Evolutionary conservation across 2,113 vertebrate genomes (phyloP).

Genomic region (Nibea coibor): DNA sequence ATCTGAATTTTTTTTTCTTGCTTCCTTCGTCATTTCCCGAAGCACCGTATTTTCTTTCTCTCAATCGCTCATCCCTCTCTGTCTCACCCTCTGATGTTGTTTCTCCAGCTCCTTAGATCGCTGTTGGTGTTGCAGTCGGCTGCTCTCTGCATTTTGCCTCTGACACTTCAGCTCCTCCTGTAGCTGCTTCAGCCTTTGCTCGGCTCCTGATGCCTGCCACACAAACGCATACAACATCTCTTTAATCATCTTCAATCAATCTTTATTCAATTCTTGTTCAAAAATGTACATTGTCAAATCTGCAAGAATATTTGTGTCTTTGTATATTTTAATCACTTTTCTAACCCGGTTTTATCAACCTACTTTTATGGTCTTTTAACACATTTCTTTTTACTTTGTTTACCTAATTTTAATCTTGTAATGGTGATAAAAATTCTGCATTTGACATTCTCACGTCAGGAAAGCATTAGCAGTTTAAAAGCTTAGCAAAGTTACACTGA

Average conservation of each 20-base stretch:
- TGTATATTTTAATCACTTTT: background rate
- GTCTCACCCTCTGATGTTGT: constrained; percentile 83
- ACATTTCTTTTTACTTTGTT: constrained; percentile 5
- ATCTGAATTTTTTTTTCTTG: background rate
- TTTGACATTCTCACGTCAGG: constrained; percentile 11
- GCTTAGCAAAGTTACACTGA: background rate
- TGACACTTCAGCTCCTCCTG: constrained; percentile 86
- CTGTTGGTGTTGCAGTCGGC: constrained; percentile 81
- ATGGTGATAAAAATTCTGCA: background rate
- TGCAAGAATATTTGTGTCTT: background rate
- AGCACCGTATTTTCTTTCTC: background rate
- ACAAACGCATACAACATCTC: constrained; percentile 24
- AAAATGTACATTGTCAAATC: background rate
- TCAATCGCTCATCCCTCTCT: background rate
- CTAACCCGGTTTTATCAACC: background rate
- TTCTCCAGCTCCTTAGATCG: constrained; percentile 83
- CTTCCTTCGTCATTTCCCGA: background rate
- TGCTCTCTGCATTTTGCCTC: constrained; percentile 84
- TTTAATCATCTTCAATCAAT: too few relatives aligned
- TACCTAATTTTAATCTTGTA: background rate
- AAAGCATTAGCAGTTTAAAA: constrained; percentile 12
- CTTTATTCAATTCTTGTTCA: background rate
- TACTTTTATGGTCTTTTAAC: background rate
- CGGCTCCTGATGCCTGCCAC: constrained; percentile 73
- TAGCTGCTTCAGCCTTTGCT: constrained; percentile 82